These are phyloP conservation scores for Rhabdomys pumilio DNA, from an alignment of 2,797 vertebrate species.

Conservation along the genomic window DNA sequence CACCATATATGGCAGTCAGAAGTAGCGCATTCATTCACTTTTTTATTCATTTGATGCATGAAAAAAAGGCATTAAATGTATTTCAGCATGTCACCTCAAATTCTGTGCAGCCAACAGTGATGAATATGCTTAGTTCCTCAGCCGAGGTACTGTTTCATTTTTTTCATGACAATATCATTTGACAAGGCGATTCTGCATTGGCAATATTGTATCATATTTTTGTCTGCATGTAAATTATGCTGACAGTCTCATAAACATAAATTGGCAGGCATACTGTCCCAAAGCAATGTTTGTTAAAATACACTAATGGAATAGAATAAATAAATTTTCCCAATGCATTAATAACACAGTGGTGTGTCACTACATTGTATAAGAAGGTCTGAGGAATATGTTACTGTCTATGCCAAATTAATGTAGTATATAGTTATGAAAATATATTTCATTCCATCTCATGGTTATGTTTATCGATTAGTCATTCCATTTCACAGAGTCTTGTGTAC, in stretches of 20 bases:
- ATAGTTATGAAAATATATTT: constrained; percentile 71
- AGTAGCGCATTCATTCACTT: constrained; percentile 85
- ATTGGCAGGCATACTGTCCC: constrained; percentile 91
- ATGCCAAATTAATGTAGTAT: constrained; percentile 71
- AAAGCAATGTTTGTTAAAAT: constrained; percentile 91
- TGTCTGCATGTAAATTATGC: constrained; percentile 91
- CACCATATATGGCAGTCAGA: constrained; percentile 82
- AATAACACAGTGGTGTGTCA: constrained; percentile 77
- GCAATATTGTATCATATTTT: constrained; percentile 91
- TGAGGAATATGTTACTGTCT: constrained; percentile 72
- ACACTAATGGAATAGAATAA: constrained; percentile 90
- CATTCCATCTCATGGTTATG: constrained; percentile 64
- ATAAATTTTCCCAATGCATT: constrained; percentile 89
- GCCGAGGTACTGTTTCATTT: constrained; percentile 88
- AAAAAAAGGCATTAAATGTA: constrained; percentile 90
- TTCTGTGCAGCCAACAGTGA: constrained; percentile 89
- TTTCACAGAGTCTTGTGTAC: constrained; percentile 29
- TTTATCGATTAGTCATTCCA: constrained; percentile 72
- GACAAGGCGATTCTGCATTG: constrained; percentile 90
- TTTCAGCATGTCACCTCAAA: constrained; percentile 89
- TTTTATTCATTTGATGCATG: constrained; percentile 89
- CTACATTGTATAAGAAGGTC: constrained; percentile 66
- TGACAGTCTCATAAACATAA: constrained; percentile 92
- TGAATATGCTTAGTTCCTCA: constrained; percentile 89
- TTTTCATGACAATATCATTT: constrained; percentile 90